Conservation (phyloP, 1,140 invertebrate genomes). For the Pseudomyrmex gracilis region DNA sequence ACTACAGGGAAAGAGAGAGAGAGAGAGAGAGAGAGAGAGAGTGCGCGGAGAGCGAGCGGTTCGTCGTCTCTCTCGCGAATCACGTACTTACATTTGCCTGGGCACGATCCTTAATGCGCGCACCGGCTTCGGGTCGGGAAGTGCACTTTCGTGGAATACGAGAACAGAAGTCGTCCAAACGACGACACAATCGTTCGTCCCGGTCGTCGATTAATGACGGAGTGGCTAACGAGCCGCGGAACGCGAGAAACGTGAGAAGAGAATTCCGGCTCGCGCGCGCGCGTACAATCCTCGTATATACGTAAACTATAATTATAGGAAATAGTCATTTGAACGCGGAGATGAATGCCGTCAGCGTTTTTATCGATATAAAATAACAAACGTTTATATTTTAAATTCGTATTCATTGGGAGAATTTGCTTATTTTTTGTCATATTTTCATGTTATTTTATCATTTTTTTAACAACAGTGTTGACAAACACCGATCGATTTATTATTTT, state of each 20-base stretch:
- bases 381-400: background rate
- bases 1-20: background rate
- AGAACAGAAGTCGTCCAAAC: conserved; percentile 33
- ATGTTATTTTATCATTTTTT: background rate
- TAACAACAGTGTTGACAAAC: too few relatives aligned
- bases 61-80: conserved; percentile 36
- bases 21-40: background rate
- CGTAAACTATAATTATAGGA: conserved; percentile 9
- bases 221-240: conserved; percentile 67
- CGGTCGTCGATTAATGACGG: conserved; percentile 68
- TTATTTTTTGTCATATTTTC: background rate
- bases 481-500: too few relatives aligned
- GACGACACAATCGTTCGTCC: conserved; percentile 48
- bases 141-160: conserved; percentile 50
- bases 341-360: background rate
- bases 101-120: conserved; percentile 32
- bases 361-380: background rate
- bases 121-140: conserved; percentile 6
- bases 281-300: background rate
- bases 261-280: conserved; percentile 9
- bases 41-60: background rate
- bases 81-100: conserved; percentile 41
- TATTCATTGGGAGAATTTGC: background rate
- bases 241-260: background rate
- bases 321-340: background rate